Evolutionary conservation across 2,888 invertebrate genomes (phyloP).

Genomic region (Epistrophe eligans): DNA sequence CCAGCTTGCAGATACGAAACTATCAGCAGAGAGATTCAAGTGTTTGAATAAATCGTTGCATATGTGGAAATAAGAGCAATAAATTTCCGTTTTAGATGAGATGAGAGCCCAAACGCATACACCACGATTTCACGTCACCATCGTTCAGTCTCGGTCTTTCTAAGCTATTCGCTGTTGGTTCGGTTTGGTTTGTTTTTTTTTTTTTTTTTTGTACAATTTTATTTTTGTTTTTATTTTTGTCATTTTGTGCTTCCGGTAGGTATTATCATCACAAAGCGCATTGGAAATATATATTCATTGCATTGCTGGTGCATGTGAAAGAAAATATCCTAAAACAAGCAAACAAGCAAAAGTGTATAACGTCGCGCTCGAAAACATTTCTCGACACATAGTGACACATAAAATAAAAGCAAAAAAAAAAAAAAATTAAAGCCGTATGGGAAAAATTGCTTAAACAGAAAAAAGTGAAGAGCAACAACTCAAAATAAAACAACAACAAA

Average conservation of each 20-base stretch:
- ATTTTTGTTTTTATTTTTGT: conserved; percentile 1
- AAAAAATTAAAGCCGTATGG: conserved; percentile 39
- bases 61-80: conserved; percentile 73
- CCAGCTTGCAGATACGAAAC: conserved; percentile 67
- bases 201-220: conserved; percentile 51
- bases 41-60: conserved; percentile 75
- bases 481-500: conserved; percentile 12
- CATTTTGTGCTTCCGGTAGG: conserved; percentile 32
- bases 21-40: conserved; percentile 72
- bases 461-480: conserved; percentile 31
- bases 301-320: conserved; percentile 38
- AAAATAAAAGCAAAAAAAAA: conserved; percentile 23
- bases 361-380: conserved; percentile 43
- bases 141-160: conserved; percentile 20
- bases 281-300: conserved; percentile 72
- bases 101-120: conserved; percentile 60
- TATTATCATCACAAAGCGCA: conserved; percentile 61
- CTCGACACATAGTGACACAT: conserved; percentile 57
- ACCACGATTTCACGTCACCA: conserved; percentile 22
- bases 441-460: conserved; percentile 13
- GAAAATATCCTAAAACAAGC: conserved; percentile 58
- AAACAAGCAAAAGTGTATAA: conserved; percentile 56
- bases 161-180: conserved; percentile 38
- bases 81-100: conserved; percentile 73
- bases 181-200: conserved; percentile 36